A percentile compares a stretch with the other conserved stretches of the same genome.
These are phyloP conservation scores for Diplodus sargus DNA, from an alignment of 2,797 vertebrate species.

Conservation along the genomic window DNA sequence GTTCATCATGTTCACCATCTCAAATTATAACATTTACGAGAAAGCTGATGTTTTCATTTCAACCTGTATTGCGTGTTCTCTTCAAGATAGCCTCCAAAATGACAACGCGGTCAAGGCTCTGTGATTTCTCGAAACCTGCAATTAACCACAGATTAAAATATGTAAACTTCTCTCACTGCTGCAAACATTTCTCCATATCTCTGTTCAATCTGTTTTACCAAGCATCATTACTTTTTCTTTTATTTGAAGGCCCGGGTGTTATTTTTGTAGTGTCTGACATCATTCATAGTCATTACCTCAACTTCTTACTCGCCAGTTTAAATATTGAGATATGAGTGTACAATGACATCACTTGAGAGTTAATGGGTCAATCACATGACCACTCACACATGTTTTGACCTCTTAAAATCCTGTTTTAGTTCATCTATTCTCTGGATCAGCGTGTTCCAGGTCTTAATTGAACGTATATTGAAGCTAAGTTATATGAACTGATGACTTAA, in stretches of 20 bases:
- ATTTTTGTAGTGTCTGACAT: conserved; percentile 8
- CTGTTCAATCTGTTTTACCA: not conserved
- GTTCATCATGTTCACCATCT: not conserved
- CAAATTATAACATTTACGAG: not conserved
- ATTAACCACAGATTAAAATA: conserved; percentile 2
- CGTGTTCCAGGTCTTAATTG: too few relatives aligned
- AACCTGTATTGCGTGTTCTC: not conserved
- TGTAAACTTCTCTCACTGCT: not conserved
- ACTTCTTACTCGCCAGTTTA: not conserved
- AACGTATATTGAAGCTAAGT: too few relatives aligned
- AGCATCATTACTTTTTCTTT: not conserved
- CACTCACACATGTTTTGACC: not conserved
- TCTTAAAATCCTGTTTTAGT: not conserved
- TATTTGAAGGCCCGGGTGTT: not conserved
- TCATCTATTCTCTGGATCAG: too few relatives aligned
- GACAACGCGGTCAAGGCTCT: not conserved
- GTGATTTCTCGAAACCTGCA: not conserved
- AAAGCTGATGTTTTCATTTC: not conserved
- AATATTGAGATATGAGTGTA: too few relatives aligned
- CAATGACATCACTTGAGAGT: conserved; percentile 1
- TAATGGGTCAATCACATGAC: not conserved
- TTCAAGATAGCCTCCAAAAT: not conserved
- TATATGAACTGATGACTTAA: too few relatives aligned
- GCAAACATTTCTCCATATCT: conserved; percentile 6
- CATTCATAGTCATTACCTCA: not conserved